These are phyloP conservation scores for Drosophila bifasciata DNA, from an alignment of 1,140 invertebrate species.

Conservation along the genomic window DNA sequence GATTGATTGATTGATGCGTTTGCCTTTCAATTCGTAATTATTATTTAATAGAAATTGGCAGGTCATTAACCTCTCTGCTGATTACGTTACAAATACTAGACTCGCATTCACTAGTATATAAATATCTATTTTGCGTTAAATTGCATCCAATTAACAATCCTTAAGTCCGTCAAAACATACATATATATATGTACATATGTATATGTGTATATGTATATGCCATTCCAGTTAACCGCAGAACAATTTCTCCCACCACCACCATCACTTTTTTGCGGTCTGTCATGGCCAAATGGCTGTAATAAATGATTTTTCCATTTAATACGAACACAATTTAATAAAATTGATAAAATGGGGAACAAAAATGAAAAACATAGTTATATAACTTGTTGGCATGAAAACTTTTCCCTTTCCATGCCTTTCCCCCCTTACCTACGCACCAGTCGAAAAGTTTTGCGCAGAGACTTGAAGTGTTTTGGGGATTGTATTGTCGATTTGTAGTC, in stretches of 20 bases:
- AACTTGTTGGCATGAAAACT: constrained; percentile 15
- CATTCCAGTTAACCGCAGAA: neutral
- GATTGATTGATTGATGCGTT: constrained; percentile 42
- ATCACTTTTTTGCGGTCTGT: constrained; percentile 12
- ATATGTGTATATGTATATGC: too few species aligned
- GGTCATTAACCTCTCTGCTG: constrained; percentile 12
- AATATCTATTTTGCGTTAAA: neutral
- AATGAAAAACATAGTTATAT: constrained; percentile 13
- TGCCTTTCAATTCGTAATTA: constrained; percentile 5
- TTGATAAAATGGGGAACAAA: neutral
- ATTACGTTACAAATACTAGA: constrained; percentile 3
- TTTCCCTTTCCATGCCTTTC: too few species aligned
- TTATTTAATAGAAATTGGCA: constrained; percentile 25
- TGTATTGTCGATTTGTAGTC: neutral
- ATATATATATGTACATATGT: too few species aligned
- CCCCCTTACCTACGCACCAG: too few species aligned
- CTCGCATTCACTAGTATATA: neutral
- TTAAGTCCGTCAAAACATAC: neutral
- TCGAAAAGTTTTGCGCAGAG: constrained; percentile 12
- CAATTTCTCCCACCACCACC: neutral
- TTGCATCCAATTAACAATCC: neutral
- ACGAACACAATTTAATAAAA: constrained; percentile 33
- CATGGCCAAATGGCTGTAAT: constrained; percentile 7
- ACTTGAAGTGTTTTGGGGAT: constrained; percentile 10
- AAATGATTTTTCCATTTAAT: constrained; percentile 37